Base-by-base conservation (phyloP, 92 coral and sea anemone genomes). In the Porites evermanni region DNA sequence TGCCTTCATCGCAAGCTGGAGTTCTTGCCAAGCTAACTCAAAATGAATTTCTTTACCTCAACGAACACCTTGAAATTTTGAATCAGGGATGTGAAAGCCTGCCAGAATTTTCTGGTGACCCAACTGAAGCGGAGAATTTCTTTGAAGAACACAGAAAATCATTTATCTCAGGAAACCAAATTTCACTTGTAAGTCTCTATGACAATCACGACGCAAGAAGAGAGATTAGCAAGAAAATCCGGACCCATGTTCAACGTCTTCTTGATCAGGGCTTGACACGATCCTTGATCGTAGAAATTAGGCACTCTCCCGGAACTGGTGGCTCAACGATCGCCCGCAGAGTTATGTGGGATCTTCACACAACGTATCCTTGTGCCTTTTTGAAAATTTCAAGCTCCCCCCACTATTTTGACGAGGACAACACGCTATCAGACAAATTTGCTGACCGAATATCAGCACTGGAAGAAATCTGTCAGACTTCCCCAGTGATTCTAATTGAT, bases 321-420 rank as follows among this genome's bases (percentile, higher is more conserved):
- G 98, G 98, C 14, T 86, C 95, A 19, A 95, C 98, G 1, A 93
- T 95, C 72, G 95, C 96, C 44, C 87, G 96, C n/a, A 92, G 98
- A 2, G 98, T 95, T 21, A 77, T 95, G 80, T 95, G 98, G 98
- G 95, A 95, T 21, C 90, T 95, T 18, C 98, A 95, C 79, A 82
- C 88, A 56, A 73, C 84, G 8, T 95, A 91, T 65, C 98, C 98
- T 2, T 95, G 98, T 83, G 98, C 98, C 8, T 83, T 91, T 74
- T 89, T 74, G 23, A 89, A 85, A 24, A 73, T 95, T 26, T 26
- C 29, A 53, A 77, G 82, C 24, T 80, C 85, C 1, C 91, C 89
- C 56, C 77, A 74, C 24, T 77, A 89, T 64, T 87, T 81, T 47
- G 96, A 93, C 29, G 98, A 95, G 50, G 98, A 95, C 76, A 73